Percentiles rank a stretch among this genome's conserved stretches.
phyloP scores from a whole-genome alignment of 92 coral and sea anemone genomes.

The Epizoanthus ramosus region DNA sequence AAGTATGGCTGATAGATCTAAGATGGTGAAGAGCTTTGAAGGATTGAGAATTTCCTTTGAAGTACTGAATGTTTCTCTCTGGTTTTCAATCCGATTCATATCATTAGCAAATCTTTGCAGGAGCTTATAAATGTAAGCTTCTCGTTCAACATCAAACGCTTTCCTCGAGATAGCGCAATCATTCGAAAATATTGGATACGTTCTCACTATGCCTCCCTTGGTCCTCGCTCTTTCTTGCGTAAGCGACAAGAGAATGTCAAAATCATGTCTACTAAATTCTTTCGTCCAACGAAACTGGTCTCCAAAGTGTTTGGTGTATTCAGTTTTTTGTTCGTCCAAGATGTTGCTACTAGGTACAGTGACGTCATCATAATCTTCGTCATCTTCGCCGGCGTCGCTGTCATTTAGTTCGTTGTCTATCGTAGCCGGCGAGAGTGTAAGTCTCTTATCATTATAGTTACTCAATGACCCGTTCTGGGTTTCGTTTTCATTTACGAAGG shows the following conservation, averaged over 20 bases:
- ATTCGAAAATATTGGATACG: neutral
- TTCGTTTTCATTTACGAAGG: conserved; percentile 50
- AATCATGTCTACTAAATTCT: conserved; percentile 12
- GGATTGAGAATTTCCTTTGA: neutral
- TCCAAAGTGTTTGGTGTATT: conserved; percentile 13
- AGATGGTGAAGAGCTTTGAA: conserved; percentile 5
- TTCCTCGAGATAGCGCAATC: neutral
- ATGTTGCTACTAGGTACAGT: neutral
- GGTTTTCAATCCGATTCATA: conserved; percentile 14
- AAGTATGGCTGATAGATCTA: conserved; percentile 44
- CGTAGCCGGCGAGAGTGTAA: conserved; percentile 17
- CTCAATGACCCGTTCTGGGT: conserved; percentile 1
- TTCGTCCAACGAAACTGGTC: neutral
- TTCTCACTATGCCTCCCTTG: neutral
- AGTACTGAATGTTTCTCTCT: neutral
- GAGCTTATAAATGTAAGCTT: neutral
- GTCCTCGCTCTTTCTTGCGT: neutral
- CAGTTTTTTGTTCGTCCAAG: neutral
- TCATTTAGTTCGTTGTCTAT: conserved; percentile 33
- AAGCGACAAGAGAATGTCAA: conserved; percentile 18
- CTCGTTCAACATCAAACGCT: neutral
- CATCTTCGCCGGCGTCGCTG: conserved; percentile 54
- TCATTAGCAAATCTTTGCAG: neutral
- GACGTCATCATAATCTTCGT: conserved; percentile 54
- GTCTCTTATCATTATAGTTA: neutral